Evolutionary conservation across 1,140 invertebrate species (phyloP), one percentile per base, ranked within the genome.

Genomic region (Calephelis nemesis): DNA sequence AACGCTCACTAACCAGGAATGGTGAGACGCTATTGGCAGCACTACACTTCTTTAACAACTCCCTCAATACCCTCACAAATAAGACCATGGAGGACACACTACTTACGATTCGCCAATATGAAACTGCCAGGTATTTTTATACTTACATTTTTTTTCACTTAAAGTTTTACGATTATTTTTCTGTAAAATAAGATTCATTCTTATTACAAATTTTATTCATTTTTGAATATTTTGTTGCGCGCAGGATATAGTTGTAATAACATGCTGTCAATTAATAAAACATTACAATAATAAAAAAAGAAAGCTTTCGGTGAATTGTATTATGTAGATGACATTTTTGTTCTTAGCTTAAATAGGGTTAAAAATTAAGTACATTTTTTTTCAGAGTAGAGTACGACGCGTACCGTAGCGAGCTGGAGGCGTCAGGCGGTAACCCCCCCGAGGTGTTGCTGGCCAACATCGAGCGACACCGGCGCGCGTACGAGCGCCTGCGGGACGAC

Each of bases 1-100:
- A 99, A 93, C 94, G 97, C 83, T 97, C 96, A 83, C 92, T 99
- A 48, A 97, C 97, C 42, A 98, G 98, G 92, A 98, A 99, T 92
- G 98, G 98, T 15, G 98, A 99, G 93, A 95, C 96, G 70, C 92
- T 99, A 58, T 91, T 99, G 77, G 95, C 96, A 72, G 98, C 98
- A 69, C 93, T 99, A 73, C 98, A 98, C 92, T 99, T 98, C 93
- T 99, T 99, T 92, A 97, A 97, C 77, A 98, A 97, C 62, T 98
- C 97, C 58, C 96, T 99, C 10, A 97, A 97, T 89, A 99, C 98
- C 48, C 93, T 99, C 76, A 98, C 97, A 90, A 97, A 98, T 91
- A 98, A 98, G 93, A 99, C 98, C 40, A 99, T 99, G 84, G 98
- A 99, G 91, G 98, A 99, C 87, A 98, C 98, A 1, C 93, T 99